Conservation (phyloP, 92 coral and sea anemone species). For the Epizoanthus scotinus region DNA sequence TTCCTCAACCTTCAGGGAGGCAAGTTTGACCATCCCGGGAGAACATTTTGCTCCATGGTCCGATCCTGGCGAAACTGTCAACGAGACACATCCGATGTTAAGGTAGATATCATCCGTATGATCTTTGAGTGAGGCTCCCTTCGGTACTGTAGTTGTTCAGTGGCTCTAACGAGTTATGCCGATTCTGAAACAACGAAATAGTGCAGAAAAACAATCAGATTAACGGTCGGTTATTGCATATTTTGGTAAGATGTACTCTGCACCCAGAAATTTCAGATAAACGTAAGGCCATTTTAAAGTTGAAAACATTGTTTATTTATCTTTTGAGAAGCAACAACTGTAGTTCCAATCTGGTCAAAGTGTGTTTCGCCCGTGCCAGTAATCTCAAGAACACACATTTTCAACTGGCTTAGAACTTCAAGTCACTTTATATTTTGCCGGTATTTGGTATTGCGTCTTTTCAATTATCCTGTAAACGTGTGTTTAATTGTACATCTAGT, state of each 20-base stretch:
- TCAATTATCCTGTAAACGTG: no score
- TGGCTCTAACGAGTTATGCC: no score
- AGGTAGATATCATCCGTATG: conserved; percentile 47
- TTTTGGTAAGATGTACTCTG: no score
- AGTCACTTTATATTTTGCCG: not conserved
- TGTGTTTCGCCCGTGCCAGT: no score
- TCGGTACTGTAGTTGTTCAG: not conserved
- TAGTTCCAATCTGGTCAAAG: no score
- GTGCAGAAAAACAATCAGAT: no score
- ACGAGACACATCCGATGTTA: conserved; percentile 97
- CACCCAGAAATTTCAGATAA: no score
- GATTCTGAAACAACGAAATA: no score
- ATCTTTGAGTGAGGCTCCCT: not conserved
- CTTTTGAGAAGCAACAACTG: not conserved
- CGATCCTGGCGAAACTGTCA: conserved; percentile 98
- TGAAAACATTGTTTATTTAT: not conserved
- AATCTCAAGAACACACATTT: not conserved
- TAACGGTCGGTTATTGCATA: no score
- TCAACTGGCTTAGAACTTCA: not conserved
- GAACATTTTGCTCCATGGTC: conserved; percentile 87
- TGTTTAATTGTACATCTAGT: not conserved
- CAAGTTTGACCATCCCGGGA: conserved; percentile 96
- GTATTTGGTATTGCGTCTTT: no score
- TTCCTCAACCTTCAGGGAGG: conserved; percentile 99
- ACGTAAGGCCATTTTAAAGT: no score